Base-by-base conservation (phyloP, 2,888 invertebrate genomes). In the Chouioia cunea region DNA sequence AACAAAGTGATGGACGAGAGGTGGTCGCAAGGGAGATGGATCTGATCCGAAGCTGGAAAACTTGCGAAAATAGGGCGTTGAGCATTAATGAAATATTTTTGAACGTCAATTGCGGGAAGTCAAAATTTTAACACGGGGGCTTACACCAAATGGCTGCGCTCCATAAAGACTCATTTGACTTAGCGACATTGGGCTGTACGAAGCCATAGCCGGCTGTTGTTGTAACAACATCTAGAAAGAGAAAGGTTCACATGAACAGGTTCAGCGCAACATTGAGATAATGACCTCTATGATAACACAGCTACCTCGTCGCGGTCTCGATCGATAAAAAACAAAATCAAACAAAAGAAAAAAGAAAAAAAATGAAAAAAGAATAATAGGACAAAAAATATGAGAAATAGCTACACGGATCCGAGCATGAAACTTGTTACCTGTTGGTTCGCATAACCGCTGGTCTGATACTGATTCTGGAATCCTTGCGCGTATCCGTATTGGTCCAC, bases 141-240 rank as follows among this genome's bases (percentile, higher is more conserved):
- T 81, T 81, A 81, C 79, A 79, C 78, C 76, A 76, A 79, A 80
- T 76, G 77, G 76, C 75, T 82, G 79, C 63, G 79, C 71, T 77
- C 77, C 79, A 72, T 79, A 80, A 75, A 78, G 79, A 77, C 79
- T 82, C 76, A 79, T 80, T 79, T 80, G 79, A 70, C 78, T 78
- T 74, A 77, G 75, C 70, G 77, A 80, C 78, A 78, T 79, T 76
- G 79, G 77, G 77, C 77, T 79, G 75, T 79, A 79, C 50, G 70
- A 65, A 69, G 67, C 52, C 73, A 77, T 77, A 73, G 77, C 75
- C 74, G 77, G 74, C 68, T 75, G 70, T 77, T 74, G 77, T 73
- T 79, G 78, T 75, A 70, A 75, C 71, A 77, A 76, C 50, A 81
- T 81, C 80, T 81, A 82, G 52, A 73, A 73, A 73, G 50, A 76